Evolutionary conservation across 2,797 vertebrate genomes (phyloP).

Genomic region (Sebastiscus albofasciatus): DNA sequence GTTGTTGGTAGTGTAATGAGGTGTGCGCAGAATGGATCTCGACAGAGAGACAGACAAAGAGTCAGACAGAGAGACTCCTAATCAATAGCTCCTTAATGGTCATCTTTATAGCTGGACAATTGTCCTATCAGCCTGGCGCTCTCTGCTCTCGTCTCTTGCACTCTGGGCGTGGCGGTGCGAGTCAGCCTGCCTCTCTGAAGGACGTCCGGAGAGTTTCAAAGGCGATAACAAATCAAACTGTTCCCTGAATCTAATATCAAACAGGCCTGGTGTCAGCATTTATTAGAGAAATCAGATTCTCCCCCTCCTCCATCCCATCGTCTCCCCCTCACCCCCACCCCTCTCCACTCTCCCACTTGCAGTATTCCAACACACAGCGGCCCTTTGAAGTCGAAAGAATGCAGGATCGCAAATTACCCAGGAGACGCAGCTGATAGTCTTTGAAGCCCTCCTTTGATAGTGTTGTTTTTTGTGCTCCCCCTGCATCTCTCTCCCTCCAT

Average conservation of each 20-base stretch:
- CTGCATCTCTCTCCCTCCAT: constrained; percentile 72
- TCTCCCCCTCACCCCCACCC: constrained; percentile 18
- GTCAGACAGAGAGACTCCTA: constrained; percentile 57
- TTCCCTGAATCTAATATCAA: constrained; percentile 98
- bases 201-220: constrained; percentile 93
- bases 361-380: constrained; percentile 85
- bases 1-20: constrained; percentile 27
- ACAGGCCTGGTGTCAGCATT: constrained; percentile 95
- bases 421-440: constrained; percentile 93
- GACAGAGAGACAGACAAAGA: constrained; percentile 50
- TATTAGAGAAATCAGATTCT: constrained; percentile 95
- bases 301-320: constrained; percentile 61
- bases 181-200: constrained; percentile 87
- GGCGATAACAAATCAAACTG: constrained; percentile 94
- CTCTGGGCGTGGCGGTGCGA: constrained; percentile 54
- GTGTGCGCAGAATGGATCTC: constrained; percentile 23
- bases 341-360: constrained; percentile 72
- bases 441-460: constrained; percentile 99
- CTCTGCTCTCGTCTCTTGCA: constrained; percentile 44
- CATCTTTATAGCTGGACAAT: constrained; percentile 55
- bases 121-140: constrained; percentile 37
- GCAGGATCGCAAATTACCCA: constrained; percentile 95
- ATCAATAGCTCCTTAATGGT: constrained; percentile 69
- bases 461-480: constrained; percentile 83
- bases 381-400: constrained; percentile 96